Conservation (phyloP, 2,888 invertebrate species). For the Platycheirus rosarum region DNA sequence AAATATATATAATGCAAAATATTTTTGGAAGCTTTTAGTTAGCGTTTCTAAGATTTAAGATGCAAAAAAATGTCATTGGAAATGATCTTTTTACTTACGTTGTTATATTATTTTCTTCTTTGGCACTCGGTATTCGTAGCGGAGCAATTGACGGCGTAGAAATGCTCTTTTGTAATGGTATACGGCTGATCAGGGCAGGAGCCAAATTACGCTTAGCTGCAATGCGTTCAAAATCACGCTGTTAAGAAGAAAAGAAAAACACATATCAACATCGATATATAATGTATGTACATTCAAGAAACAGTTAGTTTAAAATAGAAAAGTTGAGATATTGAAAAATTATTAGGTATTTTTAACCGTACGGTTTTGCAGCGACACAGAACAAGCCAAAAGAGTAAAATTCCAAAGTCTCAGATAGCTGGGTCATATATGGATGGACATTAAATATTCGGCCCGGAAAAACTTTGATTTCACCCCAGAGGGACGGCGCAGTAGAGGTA, state of each 20-base stretch:
- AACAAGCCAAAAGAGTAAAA: too few relatives aligned
- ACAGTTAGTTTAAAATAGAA: background rate
- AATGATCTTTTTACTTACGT: slow-evolving; percentile 83
- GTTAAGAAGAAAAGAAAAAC: slow-evolving; percentile 17
- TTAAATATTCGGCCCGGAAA: too few relatives aligned
- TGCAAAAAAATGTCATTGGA: background rate
- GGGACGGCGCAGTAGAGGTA: too few relatives aligned
- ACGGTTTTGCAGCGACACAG: too few relatives aligned
- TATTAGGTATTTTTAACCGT: too few relatives aligned
- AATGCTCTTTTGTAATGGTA: slow-evolving; percentile 94
- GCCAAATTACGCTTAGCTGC: slow-evolving; percentile 83
- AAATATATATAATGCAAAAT: background rate
- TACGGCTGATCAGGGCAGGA: slow-evolving; percentile 84
- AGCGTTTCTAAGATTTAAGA: background rate
- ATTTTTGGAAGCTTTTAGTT: background rate
- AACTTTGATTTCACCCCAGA: too few relatives aligned
- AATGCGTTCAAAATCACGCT: slow-evolving; percentile 82
- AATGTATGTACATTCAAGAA: too few relatives aligned
- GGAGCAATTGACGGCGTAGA: slow-evolving; percentile 95
- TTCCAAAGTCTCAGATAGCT: too few relatives aligned
- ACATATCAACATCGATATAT: too few relatives aligned
- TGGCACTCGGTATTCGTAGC: slow-evolving; percentile 85
- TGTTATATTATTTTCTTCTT: slow-evolving; percentile 83
- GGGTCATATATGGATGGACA: too few relatives aligned
- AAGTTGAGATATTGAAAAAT: too few relatives aligned